Percentiles rank a stretch among this genome's conserved stretches.
These are phyloP conservation scores for Alligator sinensis DNA, from an alignment of 2,113 vertebrate genomes.

Conservation along the genomic window DNA sequence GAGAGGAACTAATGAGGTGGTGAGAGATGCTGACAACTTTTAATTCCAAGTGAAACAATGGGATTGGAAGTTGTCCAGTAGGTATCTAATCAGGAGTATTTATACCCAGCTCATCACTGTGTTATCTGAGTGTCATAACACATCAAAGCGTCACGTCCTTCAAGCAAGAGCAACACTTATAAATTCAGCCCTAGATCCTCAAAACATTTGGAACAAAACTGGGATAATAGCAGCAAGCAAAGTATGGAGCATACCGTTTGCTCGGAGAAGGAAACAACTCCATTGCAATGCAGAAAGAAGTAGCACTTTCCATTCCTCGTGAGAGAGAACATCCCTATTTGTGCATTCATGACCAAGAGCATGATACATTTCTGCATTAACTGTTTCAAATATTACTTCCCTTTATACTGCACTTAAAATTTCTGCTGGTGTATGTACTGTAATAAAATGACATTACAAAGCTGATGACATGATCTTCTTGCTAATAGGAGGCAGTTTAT, in stretches of 20 bases:
- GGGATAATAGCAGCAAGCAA: background rate
- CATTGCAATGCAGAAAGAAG: background rate
- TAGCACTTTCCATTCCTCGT: background rate
- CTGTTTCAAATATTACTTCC: background rate
- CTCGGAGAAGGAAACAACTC: background rate
- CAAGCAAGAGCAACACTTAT: background rate
- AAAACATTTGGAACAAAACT: background rate
- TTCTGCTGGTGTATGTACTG: constrained; percentile 31
- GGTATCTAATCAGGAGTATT: background rate
- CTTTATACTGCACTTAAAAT: constrained; percentile 24
- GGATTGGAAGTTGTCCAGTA: background rate
- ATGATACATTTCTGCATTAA: background rate
- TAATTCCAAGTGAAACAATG: background rate
- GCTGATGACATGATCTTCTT: constrained; percentile 42
- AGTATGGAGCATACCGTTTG: background rate
- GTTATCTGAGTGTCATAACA: background rate
- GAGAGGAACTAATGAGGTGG: background rate
- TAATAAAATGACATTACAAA: constrained; percentile 54
- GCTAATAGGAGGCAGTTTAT: constrained; percentile 49
- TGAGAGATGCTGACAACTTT: background rate
- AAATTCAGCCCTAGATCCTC: background rate
- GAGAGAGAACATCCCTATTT: background rate
- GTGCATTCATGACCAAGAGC: background rate
- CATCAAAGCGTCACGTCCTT: background rate
- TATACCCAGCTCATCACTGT: background rate